These are phyloP conservation scores for Lordiphosa collinella DNA, from an alignment of 1,140 invertebrate genomes.

Conservation along the genomic window DNA sequence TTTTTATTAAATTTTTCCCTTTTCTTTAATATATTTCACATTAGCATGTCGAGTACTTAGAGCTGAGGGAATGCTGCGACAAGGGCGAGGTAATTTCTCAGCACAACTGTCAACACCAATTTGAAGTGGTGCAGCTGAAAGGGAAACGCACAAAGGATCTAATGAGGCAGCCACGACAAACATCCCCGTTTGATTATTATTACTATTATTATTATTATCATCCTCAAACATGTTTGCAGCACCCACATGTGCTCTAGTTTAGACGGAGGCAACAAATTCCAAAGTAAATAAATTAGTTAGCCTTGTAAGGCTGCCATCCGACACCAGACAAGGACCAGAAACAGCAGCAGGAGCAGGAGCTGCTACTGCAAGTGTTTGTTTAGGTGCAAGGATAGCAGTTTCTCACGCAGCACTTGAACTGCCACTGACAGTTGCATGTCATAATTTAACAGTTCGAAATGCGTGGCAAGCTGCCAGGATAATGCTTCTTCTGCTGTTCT, in stretches of 20 bases:
- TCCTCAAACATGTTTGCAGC: constrained; percentile 24
- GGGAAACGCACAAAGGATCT: constrained; percentile 18
- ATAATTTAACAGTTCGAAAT: constrained; percentile 68
- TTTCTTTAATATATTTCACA: constrained; percentile 68
- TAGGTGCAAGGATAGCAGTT: constrained; percentile 67
- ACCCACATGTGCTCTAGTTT: constrained; percentile 43
- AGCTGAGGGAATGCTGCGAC: constrained; percentile 6
- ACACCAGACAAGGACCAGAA: constrained; percentile 14
- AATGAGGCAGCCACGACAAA: constrained; percentile 31
- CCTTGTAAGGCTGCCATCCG: constrained; percentile 18
- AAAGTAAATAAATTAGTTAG: constrained; percentile 70
- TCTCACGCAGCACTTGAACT: constrained; percentile 66
- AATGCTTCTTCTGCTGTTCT: constrained; percentile 21
- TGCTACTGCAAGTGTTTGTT: constrained; percentile 70
- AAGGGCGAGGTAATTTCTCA: constrained; percentile 62
- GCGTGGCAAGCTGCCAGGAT: constrained; percentile 56
- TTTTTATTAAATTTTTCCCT: constrained; percentile 58
- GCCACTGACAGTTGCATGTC: constrained; percentile 65
- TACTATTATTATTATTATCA: constrained; percentile 24
- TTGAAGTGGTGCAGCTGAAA: constrained; percentile 51
- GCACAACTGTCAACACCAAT: constrained; percentile 65
- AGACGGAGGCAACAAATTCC: constrained; percentile 22
- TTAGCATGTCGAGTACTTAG: constrained; percentile 30
- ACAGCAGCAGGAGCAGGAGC: constrained; percentile 24
- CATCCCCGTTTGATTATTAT: constrained; percentile 33